A percentile compares a stretch with the other conserved stretches of the same genome.
Evolutionary conservation across 1,140 invertebrate genomes (phyloP).

Genomic region (Papilio polyxenes): DNA sequence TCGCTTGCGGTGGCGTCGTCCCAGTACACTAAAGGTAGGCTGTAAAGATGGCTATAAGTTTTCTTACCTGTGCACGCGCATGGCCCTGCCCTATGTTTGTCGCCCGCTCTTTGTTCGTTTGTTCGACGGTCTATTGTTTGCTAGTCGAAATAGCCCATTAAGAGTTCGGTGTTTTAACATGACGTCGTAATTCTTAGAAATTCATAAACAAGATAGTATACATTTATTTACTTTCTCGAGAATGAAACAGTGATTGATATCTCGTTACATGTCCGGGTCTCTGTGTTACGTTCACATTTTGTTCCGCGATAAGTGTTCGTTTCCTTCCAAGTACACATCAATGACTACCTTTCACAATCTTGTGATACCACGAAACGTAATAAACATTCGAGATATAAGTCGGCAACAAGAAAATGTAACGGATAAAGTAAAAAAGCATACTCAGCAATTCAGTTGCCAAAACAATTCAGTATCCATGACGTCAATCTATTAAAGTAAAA

Average conservation of each 20-base stretch:
- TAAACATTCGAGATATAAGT: neutral
- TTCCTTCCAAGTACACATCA: constrained; percentile 34
- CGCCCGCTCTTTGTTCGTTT: constrained; percentile 70
- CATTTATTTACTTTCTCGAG: constrained; percentile 32
- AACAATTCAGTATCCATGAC: no score
- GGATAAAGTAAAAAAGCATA: neutral
- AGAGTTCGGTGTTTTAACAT: constrained; percentile 46
- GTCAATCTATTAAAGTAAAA: no score
- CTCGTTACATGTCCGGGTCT: constrained; percentile 4
- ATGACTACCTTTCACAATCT: constrained; percentile 31
- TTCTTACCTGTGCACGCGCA: constrained; percentile 71
- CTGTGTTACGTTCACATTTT: constrained; percentile 14
- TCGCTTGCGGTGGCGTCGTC: constrained; percentile 69
- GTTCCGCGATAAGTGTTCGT: constrained; percentile 23
- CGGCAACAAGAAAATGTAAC: neutral
- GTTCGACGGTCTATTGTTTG: constrained; percentile 67
- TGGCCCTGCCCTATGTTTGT: constrained; percentile 46
- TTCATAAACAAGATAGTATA: constrained; percentile 1
- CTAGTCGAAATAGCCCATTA: constrained; percentile 48
- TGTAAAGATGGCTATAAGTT: constrained; percentile 58
- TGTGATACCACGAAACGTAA: constrained; percentile 5
- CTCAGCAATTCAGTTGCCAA: neutral
- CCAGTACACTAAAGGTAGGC: constrained; percentile 74
- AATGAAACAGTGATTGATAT: constrained; percentile 17
- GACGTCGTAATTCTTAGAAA: constrained; percentile 44